Conservation (phyloP, 2,888 invertebrate genomes). For the Apeira syringaria region DNA sequence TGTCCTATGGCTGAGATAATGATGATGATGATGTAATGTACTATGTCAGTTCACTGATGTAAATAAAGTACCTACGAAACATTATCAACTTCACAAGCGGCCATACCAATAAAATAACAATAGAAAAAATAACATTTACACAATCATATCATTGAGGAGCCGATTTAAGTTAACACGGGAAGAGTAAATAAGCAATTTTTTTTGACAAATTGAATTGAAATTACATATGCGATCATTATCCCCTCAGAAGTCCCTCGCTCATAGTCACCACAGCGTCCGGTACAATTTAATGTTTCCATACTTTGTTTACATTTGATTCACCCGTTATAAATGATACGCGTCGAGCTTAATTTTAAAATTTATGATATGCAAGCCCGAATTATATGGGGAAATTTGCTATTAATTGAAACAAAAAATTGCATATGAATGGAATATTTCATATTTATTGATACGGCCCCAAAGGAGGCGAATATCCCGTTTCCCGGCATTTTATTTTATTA, state of each 20-base stretch:
- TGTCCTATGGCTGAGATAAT: no score
- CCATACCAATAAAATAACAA: no score
- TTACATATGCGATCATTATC: no score
- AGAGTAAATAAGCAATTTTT: no score
- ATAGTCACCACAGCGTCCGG: conserved; percentile 11
- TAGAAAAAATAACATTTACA: no score
- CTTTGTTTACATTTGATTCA: conserved; percentile 51
- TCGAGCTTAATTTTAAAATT: conserved; percentile 54
- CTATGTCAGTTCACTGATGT: no score
- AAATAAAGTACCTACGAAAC: no score
- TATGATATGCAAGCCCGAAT: conserved; percentile 53
- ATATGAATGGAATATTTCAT: conserved; percentile 29
- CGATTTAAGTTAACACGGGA: no score
- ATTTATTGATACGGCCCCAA: conserved; percentile 20
- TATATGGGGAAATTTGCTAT: conserved; percentile 42
- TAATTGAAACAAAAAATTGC: conserved; percentile 30
- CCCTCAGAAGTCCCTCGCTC: neutral
- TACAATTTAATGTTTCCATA: conserved; percentile 35
- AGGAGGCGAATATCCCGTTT: conserved; percentile 2
- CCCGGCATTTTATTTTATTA: conserved; percentile 17
- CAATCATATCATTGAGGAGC: no score
- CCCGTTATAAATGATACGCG: conserved; percentile 48
- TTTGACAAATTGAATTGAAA: no score
- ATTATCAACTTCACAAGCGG: no score
- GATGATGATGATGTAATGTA: no score